phyloP scores from a whole-genome alignment of 2,113 vertebrate genomes.

The Boleophthalmus pectinirostris region DNA sequence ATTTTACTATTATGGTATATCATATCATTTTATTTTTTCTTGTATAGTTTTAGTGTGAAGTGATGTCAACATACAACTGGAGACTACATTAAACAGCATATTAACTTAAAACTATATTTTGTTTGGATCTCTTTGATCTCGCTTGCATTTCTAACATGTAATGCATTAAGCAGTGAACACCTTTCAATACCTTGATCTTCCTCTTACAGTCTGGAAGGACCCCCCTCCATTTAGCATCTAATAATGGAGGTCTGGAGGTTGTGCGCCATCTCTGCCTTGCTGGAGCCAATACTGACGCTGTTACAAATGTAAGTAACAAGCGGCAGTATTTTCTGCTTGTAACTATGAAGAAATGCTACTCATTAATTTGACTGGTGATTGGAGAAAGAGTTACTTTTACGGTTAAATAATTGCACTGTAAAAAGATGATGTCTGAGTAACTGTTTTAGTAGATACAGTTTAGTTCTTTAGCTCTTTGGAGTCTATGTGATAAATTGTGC shows the following conservation, averaged over 20 bases:
- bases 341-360: not conserved
- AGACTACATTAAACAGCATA: not conserved
- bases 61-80: not conserved
- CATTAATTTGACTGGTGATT: not conserved
- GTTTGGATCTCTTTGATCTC: no score
- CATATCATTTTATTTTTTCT: no score
- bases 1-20: no score
- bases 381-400: not conserved
- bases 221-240: conserved; percentile 90
- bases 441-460: not conserved
- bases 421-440: not conserved
- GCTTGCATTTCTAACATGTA: not conserved
- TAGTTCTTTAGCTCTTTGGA: no score
- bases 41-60: not conserved
- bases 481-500: not conserved
- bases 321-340: not conserved
- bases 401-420: not conserved
- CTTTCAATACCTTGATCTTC: not conserved
- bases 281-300: conserved; percentile 88
- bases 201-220: conserved; percentile 86
- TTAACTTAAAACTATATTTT: no score
- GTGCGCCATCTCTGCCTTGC: conserved; percentile 91
- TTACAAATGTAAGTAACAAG: conserved; percentile 84
- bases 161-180: not conserved
- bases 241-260: conserved; percentile 91